Conservation (phyloP, 2,888 invertebrate species). For the Campoplex capitator region DNA sequence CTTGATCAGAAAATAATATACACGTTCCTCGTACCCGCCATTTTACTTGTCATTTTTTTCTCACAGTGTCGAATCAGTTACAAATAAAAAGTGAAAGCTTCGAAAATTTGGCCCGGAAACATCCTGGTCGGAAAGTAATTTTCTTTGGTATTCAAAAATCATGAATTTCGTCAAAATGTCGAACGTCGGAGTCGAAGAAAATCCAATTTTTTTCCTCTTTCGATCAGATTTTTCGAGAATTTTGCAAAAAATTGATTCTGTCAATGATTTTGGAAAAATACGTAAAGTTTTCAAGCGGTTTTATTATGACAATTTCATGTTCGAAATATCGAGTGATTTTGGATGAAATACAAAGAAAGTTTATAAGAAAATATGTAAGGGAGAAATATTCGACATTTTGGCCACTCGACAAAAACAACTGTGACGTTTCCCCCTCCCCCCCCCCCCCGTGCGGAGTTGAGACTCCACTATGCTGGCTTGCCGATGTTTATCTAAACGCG, state of each 20-base stretch:
- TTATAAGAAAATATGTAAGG: too few relatives aligned
- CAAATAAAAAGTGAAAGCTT: neutral
- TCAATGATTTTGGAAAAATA: neutral
- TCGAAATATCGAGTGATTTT: neutral
- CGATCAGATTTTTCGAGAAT: neutral
- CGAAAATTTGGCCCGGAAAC: neutral
- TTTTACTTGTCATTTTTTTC: neutral
- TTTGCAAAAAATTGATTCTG: neutral
- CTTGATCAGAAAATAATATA: neutral
- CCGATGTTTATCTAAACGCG: neutral
- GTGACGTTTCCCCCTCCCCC: neutral
- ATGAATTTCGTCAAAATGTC: neutral
- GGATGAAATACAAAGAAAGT: too few relatives aligned
- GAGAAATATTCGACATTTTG: neutral
- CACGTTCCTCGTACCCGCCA: neutral
- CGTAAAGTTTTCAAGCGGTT: neutral
- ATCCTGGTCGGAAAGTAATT: neutral
- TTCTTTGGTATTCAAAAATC: neutral
- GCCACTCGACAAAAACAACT: neutral
- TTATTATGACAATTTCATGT: neutral
- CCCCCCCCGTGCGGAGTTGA: neutral
- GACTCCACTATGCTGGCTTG: neutral
- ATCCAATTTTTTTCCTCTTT: neutral
- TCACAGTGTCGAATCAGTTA: too few relatives aligned
- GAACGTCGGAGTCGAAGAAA: neutral